Conservation (phyloP, 2,888 invertebrate genomes). For the Venusia cambrica region DNA sequence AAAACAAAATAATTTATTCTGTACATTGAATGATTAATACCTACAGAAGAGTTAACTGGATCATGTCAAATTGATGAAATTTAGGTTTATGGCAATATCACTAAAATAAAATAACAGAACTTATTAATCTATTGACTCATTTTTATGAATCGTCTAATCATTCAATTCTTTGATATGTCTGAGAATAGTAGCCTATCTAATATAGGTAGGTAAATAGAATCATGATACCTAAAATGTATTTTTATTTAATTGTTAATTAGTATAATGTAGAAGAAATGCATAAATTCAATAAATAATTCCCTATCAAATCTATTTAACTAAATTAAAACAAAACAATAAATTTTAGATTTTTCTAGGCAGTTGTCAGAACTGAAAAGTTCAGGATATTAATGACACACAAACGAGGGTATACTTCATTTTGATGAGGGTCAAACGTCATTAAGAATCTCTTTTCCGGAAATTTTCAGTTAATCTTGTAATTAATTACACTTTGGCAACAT, state of each 20-base stretch:
- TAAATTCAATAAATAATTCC: conserved; percentile 19
- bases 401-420: too few species aligned
- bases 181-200: conserved; percentile 27
- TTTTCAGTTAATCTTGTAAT: conserved; percentile 5
- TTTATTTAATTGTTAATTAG: conserved; percentile 12
- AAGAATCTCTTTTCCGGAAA: too few species aligned
- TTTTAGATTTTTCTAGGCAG: conserved; percentile 25
- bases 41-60: conserved; percentile 59
- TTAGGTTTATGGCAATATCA: conserved; percentile 62
- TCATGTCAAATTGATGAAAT: conserved; percentile 41
- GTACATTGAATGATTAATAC: conserved; percentile 58
- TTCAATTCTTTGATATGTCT: conserved; percentile 29
- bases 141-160: conserved; percentile 15
- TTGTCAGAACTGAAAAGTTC: conserved; percentile 24
- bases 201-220: too few species aligned
- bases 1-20: conserved; percentile 74
- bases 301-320: conserved; percentile 13
- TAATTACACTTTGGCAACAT: conserved; percentile 15
- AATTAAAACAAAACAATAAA: conserved; percentile 9
- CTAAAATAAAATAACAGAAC: conserved; percentile 33
- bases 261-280: conserved; percentile 27
- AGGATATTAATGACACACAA: too few species aligned
- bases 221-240: conserved; percentile 10
- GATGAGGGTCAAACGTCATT: too few species aligned
- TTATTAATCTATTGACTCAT: conserved; percentile 24